Evolutionary conservation across 1,140 invertebrate genomes (phyloP), one percentile per base, ranked within the genome.

Genomic region (Euwallacea similis): DNA sequence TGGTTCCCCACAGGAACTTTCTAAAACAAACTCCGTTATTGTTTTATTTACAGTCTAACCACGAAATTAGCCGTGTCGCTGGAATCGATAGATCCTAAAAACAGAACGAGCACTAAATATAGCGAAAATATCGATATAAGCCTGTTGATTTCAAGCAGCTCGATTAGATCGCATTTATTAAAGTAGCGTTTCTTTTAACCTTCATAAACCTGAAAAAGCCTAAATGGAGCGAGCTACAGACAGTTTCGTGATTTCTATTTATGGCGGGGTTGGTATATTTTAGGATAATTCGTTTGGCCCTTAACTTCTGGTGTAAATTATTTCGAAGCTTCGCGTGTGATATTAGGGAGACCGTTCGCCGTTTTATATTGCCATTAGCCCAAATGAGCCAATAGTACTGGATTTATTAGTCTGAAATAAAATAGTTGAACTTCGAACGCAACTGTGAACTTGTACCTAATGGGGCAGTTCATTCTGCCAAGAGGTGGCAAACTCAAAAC

Each of bases 211-310:
- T 59, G 8, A 7, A 13, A 13, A 13, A 33, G 42, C 56, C 56
- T 59, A 59, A 59, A 59, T 59, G 56, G 56, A 16, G 56, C 56
- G 56, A 16, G 56, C 56, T 41, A 59, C 56, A 59, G 56, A 59
- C 56, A 59, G 56, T 42, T 59, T 59, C 56, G 56, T 59, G 56
- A 59, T 59, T 59, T 59, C 56, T 59, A 59, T 59, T 59, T 59
- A 59, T 59, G 33, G 56, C 13, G 11, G 56, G 13, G 16, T 21
- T 21, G 56, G 56, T 59, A 42, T 59, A 59, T 59, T 59, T 59
- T 59, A 59, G 56, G 56, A 59, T 59, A 21, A 59, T 41, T 59
- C 54, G 16, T 59, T 59, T 13, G 33, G n/a, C 33, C 33, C 56
- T 59, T 59, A 59, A 59, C 11, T 41, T 42, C 16, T 13, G 11